Evolutionary conservation across 2,113 vertebrate genomes (phyloP), one percentile per base, ranked within the genome.

Genomic region (Lynx canadensis): DNA sequence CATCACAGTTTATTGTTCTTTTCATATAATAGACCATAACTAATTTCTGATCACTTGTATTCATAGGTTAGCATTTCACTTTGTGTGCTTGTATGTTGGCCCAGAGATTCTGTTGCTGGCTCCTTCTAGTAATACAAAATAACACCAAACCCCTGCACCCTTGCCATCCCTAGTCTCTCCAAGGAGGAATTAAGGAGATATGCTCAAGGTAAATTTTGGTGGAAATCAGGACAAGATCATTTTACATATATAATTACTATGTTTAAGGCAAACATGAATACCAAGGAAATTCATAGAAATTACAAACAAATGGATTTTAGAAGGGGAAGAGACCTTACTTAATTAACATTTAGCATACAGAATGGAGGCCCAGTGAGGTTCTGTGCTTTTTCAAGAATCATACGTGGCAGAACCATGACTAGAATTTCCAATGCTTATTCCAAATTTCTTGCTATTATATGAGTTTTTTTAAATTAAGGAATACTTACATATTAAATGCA

Each of bases 41-140:
- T 96, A 97, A 97, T 98, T 93, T 96, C 38, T 96, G 96, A 97
- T 94, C 95, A 86, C 63, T 31, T 86, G 25, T 93, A 78, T 89
- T 98, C 97, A 95, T 95, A 96, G 97, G 82, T 97, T 98, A 96
- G 94, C 96, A 96, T 97, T 95, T 97, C 78, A 98, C 60, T 57
- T 96, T 98, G 81, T 96, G 0, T 86, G 96, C 79, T 96, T 79
- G 7, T 97, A 36, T 19, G 85, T 98, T 98, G 97, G 78, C 66
- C 36, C 68, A 94, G 52, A 74, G 52, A 36, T 94, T 81, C 57
- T 73, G 8, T 68, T 92, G 88, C 68, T 74, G 63, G 33, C 71
- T 55, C 71, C 79, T 93, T 91, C 82, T 88, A 18, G 69, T 92
- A 89, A 29, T 52, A 91, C 93, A 94, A 90, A 98, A 97, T 96